Percentiles rank a stretch among this genome's conserved stretches.
Evolutionary conservation across 2,797 vertebrate genomes (phyloP).

Genomic region (Sandelia bainsii): DNA sequence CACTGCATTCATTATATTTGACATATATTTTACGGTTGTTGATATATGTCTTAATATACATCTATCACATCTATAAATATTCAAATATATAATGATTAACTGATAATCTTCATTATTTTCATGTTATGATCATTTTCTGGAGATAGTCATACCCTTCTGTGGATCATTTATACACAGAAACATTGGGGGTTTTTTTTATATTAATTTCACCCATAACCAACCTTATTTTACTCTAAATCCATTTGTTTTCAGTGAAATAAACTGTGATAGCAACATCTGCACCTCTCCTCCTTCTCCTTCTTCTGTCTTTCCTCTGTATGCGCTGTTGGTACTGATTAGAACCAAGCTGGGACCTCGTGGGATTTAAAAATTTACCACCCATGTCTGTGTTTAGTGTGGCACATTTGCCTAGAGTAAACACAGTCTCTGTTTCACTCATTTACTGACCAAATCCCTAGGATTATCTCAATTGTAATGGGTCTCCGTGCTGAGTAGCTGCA

Average conservation of each 20-base stretch:
- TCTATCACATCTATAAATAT: too few relatives aligned
- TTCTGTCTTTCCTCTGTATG: slow-evolving; percentile 28
- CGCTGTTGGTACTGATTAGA: slow-evolving; percentile 39
- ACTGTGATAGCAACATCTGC: slow-evolving; percentile 30
- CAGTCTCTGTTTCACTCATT: slow-evolving; percentile 47
- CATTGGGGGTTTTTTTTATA: not conserved
- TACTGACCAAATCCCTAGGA: slow-evolving; percentile 55
- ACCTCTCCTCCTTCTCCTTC: slow-evolving; percentile 19
- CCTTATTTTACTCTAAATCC: slow-evolving; percentile 2
- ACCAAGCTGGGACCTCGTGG: slow-evolving; percentile 40
- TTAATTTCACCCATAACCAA: not conserved
- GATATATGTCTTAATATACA: too few relatives aligned
- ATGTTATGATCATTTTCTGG: slow-evolving; percentile 7
- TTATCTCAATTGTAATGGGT: slow-evolving; percentile 48
- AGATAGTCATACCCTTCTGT: not conserved
- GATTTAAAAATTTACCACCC: slow-evolving; percentile 55
- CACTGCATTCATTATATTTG: slow-evolving; percentile 8
- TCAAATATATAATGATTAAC: not conserved
- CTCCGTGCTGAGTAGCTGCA: slow-evolving; percentile 41
- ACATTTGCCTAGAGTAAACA: slow-evolving; percentile 50
- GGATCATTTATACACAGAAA: not conserved
- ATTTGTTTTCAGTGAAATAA: slow-evolving; percentile 21
- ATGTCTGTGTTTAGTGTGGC: slow-evolving; percentile 51
- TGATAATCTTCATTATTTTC: slow-evolving; percentile 19
- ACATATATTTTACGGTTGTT: slow-evolving; percentile 11